These are phyloP conservation scores for Oligia latruncula DNA, from an alignment of 2,888 invertebrate species.

Conservation along the genomic window DNA sequence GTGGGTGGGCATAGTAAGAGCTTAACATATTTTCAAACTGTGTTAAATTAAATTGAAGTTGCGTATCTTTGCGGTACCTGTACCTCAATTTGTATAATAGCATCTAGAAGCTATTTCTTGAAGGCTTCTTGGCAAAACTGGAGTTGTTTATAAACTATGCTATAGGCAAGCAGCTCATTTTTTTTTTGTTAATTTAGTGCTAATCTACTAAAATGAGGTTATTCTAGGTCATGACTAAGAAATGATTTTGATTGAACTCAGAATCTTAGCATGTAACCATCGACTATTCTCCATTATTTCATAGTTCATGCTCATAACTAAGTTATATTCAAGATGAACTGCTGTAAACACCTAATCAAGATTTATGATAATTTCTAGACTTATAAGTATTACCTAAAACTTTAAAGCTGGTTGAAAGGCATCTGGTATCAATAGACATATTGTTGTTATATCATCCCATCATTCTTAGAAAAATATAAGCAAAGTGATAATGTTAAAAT, in stretches of 20 bases:
- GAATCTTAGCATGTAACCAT: background rate
- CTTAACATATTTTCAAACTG: background rate
- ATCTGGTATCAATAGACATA: background rate
- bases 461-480: slow-evolving; percentile 9
- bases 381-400: background rate
- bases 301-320: background rate
- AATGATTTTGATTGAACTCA: background rate
- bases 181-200: background rate
- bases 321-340: slow-evolving; percentile 4
- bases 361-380: background rate
- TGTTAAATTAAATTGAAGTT: slow-evolving; percentile 5
- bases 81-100: background rate
- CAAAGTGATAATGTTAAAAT: slow-evolving; percentile 7
- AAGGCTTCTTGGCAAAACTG: background rate
- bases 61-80: background rate
- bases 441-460: background rate
- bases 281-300: background rate
- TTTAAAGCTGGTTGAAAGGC: slow-evolving; percentile 29
- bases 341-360: background rate
- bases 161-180: slow-evolving; percentile 19
- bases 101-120: background rate
- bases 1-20: background rate
- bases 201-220: background rate
- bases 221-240: background rate
- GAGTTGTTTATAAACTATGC: background rate